Base-by-base conservation (phyloP, 2,888 invertebrate genomes). In the Cryptophagus acutangulus region DNA sequence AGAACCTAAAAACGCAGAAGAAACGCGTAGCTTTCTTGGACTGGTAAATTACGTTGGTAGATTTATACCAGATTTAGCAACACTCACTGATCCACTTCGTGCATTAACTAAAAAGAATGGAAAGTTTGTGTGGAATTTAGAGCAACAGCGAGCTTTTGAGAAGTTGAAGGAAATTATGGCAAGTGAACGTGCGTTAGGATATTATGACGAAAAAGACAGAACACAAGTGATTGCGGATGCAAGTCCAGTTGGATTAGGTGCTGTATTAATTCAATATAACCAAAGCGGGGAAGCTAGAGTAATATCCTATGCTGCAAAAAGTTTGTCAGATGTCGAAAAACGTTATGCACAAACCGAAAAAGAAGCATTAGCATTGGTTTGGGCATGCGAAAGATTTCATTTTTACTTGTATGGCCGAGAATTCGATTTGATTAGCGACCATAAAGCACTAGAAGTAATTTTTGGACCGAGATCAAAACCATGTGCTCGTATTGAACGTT, bases 291-390 rank as follows among this genome's bases (percentile, higher is more conserved):
- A 39, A 25, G 41, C 38, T 6, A 39, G 47, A 39, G 38, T 50
- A 15, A 46, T 53, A 16, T 33, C 38, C n/a, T 53, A 42, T 37
- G 51, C 45, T 16, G 52, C 42, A 35, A 52, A 45, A 35, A 54
- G 45, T 29, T 18, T 54, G 20, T 35, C 49, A 5, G 41, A 50
- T 3, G 26, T 28, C 15, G 47, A 46, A 24, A 43, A 33, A 29
- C 25, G 49, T 13, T 59, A 61, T 47, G 68, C 53, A 1, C 56
- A 60, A 40, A 56, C 55, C 3, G 61, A 60, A 44, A 55, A 47
- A 35, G 59, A 63, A 49, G 65, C 61, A 5, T 51, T 69, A 10
- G 59, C 61, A 8, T 44, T 69, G 4, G 54, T 69, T 10, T 71
- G 58, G 52, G 65, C 62, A 41, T 59, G 31, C 65, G 64, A 51